Conservation (phyloP, 2,797 vertebrate genomes). For the Melanotaenia trifasciata region DNA sequence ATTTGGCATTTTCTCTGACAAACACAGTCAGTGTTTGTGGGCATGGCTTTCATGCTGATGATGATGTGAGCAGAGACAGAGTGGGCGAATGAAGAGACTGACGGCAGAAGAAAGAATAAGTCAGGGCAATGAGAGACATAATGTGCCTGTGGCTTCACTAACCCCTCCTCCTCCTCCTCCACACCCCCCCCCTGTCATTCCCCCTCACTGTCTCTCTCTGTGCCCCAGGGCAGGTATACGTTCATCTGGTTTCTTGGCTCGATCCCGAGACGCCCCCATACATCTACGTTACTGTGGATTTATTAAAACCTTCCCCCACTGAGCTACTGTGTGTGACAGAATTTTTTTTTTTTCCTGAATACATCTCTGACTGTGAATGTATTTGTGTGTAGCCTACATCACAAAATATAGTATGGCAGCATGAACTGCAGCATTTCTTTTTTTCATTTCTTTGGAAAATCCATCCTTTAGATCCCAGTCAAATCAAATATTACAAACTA, state of each 20-base stretch:
- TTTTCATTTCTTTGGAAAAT: constrained; percentile 3
- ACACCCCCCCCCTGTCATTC: background rate
- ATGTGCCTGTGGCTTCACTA: constrained; percentile 70
- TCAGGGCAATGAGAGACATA: constrained; percentile 66
- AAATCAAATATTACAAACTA: constrained; percentile 32
- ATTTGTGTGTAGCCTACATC: constrained; percentile 5
- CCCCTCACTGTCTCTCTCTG: constrained; percentile 46
- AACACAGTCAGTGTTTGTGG: constrained; percentile 71
- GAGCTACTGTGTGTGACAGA: constrained; percentile 66
- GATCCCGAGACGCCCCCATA: constrained; percentile 74
- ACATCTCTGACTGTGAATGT: constrained; percentile 23
- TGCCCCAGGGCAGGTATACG: constrained; percentile 71
- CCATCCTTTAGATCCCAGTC: constrained; percentile 32
- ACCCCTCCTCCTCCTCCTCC: background rate
- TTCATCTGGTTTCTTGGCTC: constrained; percentile 80
- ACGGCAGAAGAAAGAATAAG: constrained; percentile 63
- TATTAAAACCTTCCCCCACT: constrained; percentile 78
- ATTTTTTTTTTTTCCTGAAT: constrained; percentile 32
- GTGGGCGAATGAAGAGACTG: constrained; percentile 62
- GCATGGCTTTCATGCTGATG: constrained; percentile 53
- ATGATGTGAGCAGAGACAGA: constrained; percentile 63
- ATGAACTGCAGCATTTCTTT: constrained; percentile 32
- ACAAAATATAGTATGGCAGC: constrained; percentile 25
- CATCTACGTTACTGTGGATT: constrained; percentile 77
- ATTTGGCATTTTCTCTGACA: constrained; percentile 75